phyloP scores from a whole-genome alignment of 2,888 invertebrate species.

The Acronicta alni region DNA sequence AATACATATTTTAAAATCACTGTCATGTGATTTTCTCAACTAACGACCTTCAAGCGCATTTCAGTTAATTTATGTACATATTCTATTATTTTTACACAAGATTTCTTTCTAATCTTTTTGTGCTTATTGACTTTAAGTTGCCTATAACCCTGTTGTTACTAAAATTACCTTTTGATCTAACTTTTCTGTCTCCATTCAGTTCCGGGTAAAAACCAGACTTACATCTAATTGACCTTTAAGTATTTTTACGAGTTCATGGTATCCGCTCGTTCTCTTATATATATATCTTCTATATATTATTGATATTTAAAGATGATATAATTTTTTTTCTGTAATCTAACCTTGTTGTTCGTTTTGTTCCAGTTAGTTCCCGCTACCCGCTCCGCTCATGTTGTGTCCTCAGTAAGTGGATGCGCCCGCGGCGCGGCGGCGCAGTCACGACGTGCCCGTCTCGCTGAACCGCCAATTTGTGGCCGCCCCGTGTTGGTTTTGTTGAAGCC shows the following conservation, averaged over 20 bases:
- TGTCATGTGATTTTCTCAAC: conserved; percentile 4
- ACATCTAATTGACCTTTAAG: too few species aligned
- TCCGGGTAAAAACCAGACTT: too few species aligned
- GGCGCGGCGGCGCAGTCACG: conserved; percentile 83
- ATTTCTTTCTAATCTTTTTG: not conserved
- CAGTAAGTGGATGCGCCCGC: conserved; percentile 68
- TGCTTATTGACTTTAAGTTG: too few species aligned
- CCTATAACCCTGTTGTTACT: too few species aligned
- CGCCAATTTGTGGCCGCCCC: conserved; percentile 88
- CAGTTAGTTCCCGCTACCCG: conserved; percentile 51
- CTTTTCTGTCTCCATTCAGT: too few species aligned
- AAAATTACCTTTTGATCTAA: too few species aligned
- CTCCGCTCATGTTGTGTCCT: conserved; percentile 59
- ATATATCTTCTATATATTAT: too few species aligned
- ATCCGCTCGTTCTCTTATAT: too few species aligned
- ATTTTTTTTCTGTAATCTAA: too few species aligned
- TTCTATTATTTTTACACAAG: not conserved
- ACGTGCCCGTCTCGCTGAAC: conserved; percentile 82
- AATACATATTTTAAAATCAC: conserved; percentile 25
- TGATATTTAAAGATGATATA: too few species aligned
- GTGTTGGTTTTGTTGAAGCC: conserved; percentile 88
- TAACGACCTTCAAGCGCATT: conserved; percentile 23
- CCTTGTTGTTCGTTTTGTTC: not conserved
- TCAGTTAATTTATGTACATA: not conserved
- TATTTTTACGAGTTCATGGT: too few species aligned